These are phyloP conservation scores for Ptychobarbus kaznakovi DNA, from an alignment of 2,797 vertebrate species.

Conservation along the genomic window DNA sequence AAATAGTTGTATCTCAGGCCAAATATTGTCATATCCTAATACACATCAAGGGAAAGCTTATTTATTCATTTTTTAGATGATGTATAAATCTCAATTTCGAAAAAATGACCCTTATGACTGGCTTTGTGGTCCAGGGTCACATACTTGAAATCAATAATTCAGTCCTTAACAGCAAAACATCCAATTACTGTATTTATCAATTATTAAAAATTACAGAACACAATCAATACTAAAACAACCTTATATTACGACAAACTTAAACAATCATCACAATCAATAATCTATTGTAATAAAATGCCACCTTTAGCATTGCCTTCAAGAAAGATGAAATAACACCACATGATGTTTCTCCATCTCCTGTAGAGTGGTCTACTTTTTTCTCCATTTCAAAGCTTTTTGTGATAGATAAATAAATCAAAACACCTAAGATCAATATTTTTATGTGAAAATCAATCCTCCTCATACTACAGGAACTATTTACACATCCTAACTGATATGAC, in stretches of 20 bases:
- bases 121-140: no score
- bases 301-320: not conserved
- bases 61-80: no score
- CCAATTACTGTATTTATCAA: not conserved
- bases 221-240: not conserved
- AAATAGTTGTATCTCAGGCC: no score
- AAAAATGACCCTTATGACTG: no score
- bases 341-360: not conserved
- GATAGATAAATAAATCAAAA: not conserved
- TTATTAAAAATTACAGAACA: not conserved
- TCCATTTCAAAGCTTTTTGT: not conserved
- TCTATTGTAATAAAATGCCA: not conserved
- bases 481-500: not conserved
- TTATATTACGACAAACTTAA: no score
- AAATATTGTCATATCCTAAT: no score
- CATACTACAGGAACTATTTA: not conserved
- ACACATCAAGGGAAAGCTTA: no score
- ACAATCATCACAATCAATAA: not conserved
- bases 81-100: no score
- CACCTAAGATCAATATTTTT: not conserved
- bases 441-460: not conserved
- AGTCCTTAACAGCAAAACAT: not conserved
- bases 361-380: not conserved
- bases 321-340: not conserved
- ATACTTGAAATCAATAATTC: not conserved